These are phyloP conservation scores for Lasiommata megera DNA, from an alignment of 2,888 invertebrate species.

Conservation along the genomic window DNA sequence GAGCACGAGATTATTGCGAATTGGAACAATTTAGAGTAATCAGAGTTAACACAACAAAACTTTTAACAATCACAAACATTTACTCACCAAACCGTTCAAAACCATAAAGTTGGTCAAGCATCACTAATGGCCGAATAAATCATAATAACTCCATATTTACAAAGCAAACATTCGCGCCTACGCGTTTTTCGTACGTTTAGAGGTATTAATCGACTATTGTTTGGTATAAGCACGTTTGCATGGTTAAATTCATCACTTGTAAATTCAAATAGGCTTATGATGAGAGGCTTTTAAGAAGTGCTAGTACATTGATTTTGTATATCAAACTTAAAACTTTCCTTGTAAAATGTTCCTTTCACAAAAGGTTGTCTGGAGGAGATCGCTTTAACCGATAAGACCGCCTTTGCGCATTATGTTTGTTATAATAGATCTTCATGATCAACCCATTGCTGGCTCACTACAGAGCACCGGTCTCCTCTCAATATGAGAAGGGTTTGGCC, in stretches of 20 bases:
- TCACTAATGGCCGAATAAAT: conserved; percentile 16
- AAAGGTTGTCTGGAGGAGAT: too few species aligned
- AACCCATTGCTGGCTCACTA: too few species aligned
- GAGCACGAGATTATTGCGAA: background rate
- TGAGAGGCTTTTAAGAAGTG: too few species aligned
- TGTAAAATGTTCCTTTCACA: too few species aligned
- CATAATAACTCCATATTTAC: conserved; percentile 15
- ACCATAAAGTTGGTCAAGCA: conserved; percentile 10
- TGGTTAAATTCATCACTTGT: background rate
- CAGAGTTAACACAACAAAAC: conserved; percentile 16
- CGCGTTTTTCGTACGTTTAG: conserved; percentile 2
- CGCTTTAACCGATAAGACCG: too few species aligned
- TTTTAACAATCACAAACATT: conserved; percentile 5
- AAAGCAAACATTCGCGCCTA: conserved; percentile 9
- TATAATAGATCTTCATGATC: too few species aligned
- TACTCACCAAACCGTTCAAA: conserved; percentile 5
- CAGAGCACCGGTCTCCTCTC: too few species aligned
- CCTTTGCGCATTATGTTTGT: too few species aligned
- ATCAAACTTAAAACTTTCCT: too few species aligned
- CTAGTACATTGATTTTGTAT: too few species aligned
- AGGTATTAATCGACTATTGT: conserved; percentile 4
- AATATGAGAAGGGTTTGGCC: too few species aligned
- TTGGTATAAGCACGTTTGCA: background rate
- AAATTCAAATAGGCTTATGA: too few species aligned
- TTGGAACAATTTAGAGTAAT: conserved; percentile 1